phyloP scores from a whole-genome alignment of 2,797 vertebrate genomes.

The Aulostomus chinensis region DNA sequence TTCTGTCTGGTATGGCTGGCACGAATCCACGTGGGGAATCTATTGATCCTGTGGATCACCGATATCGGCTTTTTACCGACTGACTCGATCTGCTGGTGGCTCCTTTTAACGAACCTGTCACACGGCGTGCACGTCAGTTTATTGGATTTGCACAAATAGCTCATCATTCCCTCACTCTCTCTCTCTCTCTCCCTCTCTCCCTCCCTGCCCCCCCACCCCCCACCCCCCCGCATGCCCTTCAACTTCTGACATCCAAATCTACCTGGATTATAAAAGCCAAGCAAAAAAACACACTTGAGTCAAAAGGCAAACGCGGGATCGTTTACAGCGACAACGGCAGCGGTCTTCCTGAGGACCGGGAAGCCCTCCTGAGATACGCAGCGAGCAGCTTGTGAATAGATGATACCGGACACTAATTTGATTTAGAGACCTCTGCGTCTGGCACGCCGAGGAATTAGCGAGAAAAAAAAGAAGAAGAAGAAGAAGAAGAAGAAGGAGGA shows the following conservation, averaged over 20 bases:
- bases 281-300: background rate
- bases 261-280: constrained; percentile 31
- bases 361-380: constrained; percentile 2
- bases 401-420: constrained; percentile 52
- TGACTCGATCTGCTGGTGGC: background rate
- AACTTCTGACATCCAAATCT: constrained; percentile 69
- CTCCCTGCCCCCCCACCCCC: background rate
- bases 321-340: constrained; percentile 10
- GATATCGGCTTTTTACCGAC: background rate
- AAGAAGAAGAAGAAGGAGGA: constrained; percentile 29
- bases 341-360: constrained; percentile 9
- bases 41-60: constrained; percentile 1
- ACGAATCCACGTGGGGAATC: too few relatives aligned
- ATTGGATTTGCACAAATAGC: constrained; percentile 10
- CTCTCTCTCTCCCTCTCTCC: background rate
- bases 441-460: constrained; percentile 27
- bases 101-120: background rate
- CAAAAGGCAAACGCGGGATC: constrained; percentile 7
- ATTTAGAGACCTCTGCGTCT: constrained; percentile 55
- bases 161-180: constrained; percentile 6
- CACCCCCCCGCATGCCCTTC: constrained; percentile 60
- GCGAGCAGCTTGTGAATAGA: constrained; percentile 38
- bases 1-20: too few relatives aligned
- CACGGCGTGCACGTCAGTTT: constrained; percentile 5
- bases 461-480: constrained; percentile 40